Percentiles rank a stretch among this genome's conserved stretches.
Conservation (phyloP, 2,797 vertebrate genomes). For the Sphenodon punctatus region DNA sequence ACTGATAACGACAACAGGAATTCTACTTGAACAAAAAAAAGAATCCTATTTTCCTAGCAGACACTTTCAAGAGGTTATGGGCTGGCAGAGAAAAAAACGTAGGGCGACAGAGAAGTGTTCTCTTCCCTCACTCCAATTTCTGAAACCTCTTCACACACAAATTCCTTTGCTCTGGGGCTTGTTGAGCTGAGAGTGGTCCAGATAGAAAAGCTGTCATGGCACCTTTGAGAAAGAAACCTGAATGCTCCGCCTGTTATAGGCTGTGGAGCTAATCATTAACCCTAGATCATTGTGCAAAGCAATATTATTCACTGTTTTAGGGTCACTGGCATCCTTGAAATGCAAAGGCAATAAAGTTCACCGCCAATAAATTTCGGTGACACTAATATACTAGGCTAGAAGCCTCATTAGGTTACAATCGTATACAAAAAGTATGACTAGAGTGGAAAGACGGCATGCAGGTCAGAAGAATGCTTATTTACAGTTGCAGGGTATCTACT, state of each 20-base stretch:
- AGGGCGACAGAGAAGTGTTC: background rate
- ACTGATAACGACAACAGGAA: background rate
- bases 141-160: background rate
- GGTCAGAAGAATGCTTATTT: background rate
- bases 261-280: background rate
- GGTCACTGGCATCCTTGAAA: no score
- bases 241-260: background rate
- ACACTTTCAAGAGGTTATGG: background rate
- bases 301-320: background rate
- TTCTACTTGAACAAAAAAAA: background rate
- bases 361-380: background rate
- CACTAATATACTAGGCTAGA: background rate
- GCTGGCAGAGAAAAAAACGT: background rate
- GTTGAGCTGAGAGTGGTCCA: background rate
- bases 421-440: background rate
- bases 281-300: background rate
- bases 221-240: background rate
- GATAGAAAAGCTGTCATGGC: background rate
- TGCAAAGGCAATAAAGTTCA: no score
- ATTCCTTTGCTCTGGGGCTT: background rate
- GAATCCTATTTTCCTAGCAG: background rate
- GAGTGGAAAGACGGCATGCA: background rate
- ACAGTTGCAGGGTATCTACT: background rate
- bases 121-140: background rate
- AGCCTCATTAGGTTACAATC: background rate